phyloP scores from a whole-genome alignment of 2,113 vertebrate genomes.

The Rafetus swinhoei region DNA sequence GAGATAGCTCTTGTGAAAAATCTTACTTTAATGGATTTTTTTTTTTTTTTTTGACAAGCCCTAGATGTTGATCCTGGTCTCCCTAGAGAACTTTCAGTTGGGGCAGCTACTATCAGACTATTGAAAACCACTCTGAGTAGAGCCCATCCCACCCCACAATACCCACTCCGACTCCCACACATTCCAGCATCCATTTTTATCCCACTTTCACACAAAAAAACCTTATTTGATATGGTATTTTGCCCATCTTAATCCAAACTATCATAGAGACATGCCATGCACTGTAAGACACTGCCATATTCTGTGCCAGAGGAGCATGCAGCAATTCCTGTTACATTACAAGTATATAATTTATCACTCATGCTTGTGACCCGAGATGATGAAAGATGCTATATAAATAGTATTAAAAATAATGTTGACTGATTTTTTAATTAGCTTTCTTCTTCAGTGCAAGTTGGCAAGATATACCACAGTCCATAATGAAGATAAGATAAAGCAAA shows the following conservation, averaged over 20 bases:
- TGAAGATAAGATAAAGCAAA: background rate
- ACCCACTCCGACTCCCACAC: background rate
- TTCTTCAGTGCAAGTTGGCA: background rate
- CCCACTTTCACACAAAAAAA: background rate
- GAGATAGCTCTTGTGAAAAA: background rate
- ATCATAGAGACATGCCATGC: background rate
- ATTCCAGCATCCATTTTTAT: background rate
- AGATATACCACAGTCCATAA: background rate
- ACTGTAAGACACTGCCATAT: background rate
- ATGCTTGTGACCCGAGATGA: rapidly evolving
- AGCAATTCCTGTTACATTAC: background rate
- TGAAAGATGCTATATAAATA: background rate
- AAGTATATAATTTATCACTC: background rate
- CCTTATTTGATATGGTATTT: background rate
- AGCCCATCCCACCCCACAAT: background rate
- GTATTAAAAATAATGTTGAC: background rate
- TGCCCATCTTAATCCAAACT: background rate
- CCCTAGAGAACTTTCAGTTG: background rate
- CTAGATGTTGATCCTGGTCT: background rate
- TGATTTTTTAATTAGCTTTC: background rate
- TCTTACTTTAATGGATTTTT: no score
- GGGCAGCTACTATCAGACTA: background rate
- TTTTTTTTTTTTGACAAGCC: no score
- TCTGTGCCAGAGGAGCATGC: background rate
- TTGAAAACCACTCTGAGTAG: background rate